Evolutionary conservation across 2,797 vertebrate genomes (phyloP).

Genomic region (Poecile montanus): DNA sequence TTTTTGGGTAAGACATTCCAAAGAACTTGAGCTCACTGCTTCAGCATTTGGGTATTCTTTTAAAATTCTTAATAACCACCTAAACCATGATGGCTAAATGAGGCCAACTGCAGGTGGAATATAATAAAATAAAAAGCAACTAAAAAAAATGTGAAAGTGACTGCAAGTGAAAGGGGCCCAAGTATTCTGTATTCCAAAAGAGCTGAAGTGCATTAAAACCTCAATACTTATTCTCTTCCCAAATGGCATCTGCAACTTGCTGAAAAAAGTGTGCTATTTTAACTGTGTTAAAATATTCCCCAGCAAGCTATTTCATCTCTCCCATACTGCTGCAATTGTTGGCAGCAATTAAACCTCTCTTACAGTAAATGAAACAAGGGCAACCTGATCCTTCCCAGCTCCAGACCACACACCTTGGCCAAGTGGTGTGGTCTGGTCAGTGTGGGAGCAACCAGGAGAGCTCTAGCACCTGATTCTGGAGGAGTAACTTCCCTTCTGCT

Average conservation of each 20-base stretch:
- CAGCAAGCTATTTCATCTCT: conserved; percentile 33
- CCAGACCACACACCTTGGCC: conserved; percentile 29
- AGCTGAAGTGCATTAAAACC: conserved; percentile 32
- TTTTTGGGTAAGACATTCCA: conserved; percentile 47
- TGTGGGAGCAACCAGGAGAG: not conserved
- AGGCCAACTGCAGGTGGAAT: conserved; percentile 59
- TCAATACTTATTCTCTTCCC: not conserved
- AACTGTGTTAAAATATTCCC: conserved; percentile 18
- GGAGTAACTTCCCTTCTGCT: not conserved
- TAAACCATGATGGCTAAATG: conserved; percentile 26
- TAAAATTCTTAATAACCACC: conserved; percentile 56
- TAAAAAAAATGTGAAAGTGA: not conserved
- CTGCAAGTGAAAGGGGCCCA: conserved; percentile 8
- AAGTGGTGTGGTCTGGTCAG: conserved; percentile 3
- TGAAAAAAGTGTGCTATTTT: not conserved
- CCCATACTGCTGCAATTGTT: conserved; percentile 21
- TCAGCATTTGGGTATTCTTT: conserved; percentile 46
- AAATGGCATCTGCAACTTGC: not conserved
- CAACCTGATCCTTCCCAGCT: not conserved
- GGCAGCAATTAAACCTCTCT: conserved; percentile 50
- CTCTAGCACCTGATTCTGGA: not conserved
- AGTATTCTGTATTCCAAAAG: not conserved
- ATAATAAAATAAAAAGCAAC: conserved; percentile 47
- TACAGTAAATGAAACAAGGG: conserved; percentile 47
- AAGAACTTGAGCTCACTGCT: conserved; percentile 39